Conservation (phyloP, 2,797 vertebrate species). For the Sparidentex hasta region DNA sequence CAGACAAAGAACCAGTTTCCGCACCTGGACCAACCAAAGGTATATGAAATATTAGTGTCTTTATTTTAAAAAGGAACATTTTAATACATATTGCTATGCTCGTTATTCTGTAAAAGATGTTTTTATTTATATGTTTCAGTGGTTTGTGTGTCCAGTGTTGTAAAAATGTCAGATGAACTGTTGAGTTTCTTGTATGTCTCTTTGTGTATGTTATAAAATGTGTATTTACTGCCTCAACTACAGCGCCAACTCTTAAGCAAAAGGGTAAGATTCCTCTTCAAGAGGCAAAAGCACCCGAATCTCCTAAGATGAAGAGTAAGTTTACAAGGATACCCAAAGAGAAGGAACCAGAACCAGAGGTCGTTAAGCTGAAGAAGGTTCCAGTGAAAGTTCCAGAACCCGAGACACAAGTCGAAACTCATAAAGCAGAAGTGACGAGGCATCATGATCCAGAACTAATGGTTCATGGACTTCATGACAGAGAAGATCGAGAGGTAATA, state of each 20-base stretch:
- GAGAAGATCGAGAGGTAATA: constrained; percentile 70
- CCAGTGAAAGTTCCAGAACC: constrained; percentile 69
- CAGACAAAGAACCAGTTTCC: constrained; percentile 88
- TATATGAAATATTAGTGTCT: constrained; percentile 73
- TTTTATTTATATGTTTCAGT: constrained; percentile 5
- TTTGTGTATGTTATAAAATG: constrained; percentile 47
- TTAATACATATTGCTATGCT: neutral
- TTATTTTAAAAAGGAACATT: constrained; percentile 9
- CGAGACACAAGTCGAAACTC: constrained; percentile 59
- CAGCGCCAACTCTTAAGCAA: constrained; percentile 79
- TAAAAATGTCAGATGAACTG: constrained; percentile 9
- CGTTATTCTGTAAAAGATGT: neutral
- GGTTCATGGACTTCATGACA: constrained; percentile 61
- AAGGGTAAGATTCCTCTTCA: constrained; percentile 81
- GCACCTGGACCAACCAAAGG: constrained; percentile 94
- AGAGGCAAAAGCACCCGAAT: constrained; percentile 78
- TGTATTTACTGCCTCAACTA: constrained; percentile 67
- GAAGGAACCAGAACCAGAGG: constrained; percentile 74
- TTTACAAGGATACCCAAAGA: constrained; percentile 67
- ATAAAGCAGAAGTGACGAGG: constrained; percentile 58
- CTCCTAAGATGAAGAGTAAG: constrained; percentile 76
- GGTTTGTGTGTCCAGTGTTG: constrained; percentile 28
- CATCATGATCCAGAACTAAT: constrained; percentile 57
- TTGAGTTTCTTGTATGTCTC: constrained; percentile 24
- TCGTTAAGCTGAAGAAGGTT: constrained; percentile 74